phyloP scores from a whole-genome alignment of 2,113 vertebrate genomes.

The Lagenorhynchus albirostris region DNA sequence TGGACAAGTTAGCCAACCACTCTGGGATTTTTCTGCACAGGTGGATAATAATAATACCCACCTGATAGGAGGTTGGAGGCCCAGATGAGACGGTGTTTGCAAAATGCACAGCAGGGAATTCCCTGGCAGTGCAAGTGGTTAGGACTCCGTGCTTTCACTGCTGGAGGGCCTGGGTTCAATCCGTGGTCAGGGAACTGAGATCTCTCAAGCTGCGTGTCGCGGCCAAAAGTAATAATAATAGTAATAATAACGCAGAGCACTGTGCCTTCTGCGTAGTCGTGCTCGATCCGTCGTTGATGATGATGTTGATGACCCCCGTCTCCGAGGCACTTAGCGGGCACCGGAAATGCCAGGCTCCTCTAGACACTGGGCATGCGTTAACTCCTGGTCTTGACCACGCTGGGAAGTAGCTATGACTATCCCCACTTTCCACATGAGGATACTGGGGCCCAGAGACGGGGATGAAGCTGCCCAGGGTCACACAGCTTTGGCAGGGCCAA shows the following conservation, averaged over 20 bases:
- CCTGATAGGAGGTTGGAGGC: neutral
- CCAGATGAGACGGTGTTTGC: neutral
- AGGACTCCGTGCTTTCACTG: neutral
- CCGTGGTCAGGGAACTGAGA: neutral
- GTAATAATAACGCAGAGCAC: accelerated
- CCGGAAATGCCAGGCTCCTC: neutral
- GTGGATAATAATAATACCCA: neutral
- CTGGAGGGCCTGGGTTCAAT: neutral
- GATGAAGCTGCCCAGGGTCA: neutral
- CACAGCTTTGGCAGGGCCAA: neutral
- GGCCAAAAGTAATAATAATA: neutral
- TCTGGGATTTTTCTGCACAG: neutral
- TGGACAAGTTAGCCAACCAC: neutral
- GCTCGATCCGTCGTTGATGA: accelerated
- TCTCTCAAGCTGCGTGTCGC: accelerated
- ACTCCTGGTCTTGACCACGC: neutral
- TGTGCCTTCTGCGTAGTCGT: accelerated
- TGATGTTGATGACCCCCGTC: accelerated
- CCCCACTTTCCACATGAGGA: neutral
- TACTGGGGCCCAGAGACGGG: neutral
- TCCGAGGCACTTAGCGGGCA: neutral
- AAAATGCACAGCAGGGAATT: neutral
- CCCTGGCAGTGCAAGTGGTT: neutral
- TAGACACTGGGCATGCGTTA: accelerated
- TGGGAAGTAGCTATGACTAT: neutral